These are phyloP conservation scores for Ammodramus savannarum DNA, from an alignment of 2,113 vertebrate genomes.

Conservation along the genomic window DNA sequence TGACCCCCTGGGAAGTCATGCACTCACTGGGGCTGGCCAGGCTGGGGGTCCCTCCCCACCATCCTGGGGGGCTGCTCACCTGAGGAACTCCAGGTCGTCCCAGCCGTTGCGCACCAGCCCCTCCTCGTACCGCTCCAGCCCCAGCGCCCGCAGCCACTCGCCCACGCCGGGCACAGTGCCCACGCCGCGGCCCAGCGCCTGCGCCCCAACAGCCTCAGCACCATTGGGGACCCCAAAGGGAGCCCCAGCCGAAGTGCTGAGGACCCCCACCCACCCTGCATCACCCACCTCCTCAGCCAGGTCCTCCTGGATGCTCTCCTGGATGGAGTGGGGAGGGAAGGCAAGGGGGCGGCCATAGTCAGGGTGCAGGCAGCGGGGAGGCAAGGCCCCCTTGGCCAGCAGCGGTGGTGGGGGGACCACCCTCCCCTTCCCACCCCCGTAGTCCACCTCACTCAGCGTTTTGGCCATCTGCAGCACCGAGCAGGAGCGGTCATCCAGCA, in stretches of 20 bases:
- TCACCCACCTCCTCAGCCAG: conserved; percentile 86
- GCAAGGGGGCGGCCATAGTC: conserved; percentile 76
- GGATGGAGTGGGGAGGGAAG: conserved; percentile 86
- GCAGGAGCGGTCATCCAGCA: conserved; percentile 89
- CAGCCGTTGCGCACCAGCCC: conserved; percentile 94
- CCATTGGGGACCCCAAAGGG: not conserved
- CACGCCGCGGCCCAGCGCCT: conserved; percentile 58
- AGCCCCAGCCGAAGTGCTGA: not conserved
- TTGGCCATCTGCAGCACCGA: conserved; percentile 96
- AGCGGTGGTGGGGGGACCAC: conserved; percentile 38
- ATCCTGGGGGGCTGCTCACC: conserved; percentile 59
- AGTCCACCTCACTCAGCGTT: conserved; percentile 92
- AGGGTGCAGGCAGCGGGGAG: conserved; percentile 60
- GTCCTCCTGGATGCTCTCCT: conserved; percentile 91
- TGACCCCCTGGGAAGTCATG: not conserved
- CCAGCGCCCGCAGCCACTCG: conserved; percentile 87
- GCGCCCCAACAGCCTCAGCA: not conserved
- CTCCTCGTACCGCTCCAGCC: conserved; percentile 89
- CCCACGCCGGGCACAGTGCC: conserved; percentile 84
- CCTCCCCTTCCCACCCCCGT: conserved; percentile 59
- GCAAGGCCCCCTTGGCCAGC: conserved; percentile 44
- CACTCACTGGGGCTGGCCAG: too few species aligned
- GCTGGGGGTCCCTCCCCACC: too few species aligned
- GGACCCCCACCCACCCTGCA: not conserved
- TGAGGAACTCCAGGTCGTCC: conserved; percentile 97